Conservation (phyloP, 2,797 vertebrate genomes). For the Coilia nasus region DNA sequence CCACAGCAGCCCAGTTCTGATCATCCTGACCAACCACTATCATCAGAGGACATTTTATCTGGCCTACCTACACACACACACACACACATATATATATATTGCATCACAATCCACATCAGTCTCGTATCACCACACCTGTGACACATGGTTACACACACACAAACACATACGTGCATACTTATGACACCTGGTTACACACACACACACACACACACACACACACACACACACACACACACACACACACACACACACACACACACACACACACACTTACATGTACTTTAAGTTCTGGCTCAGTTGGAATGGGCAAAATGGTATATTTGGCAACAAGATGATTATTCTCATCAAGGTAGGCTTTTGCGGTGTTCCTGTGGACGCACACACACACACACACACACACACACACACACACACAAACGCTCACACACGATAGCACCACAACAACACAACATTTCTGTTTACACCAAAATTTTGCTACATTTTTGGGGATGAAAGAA, state of each 20-base stretch:
- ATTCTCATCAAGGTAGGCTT: conserved; percentile 51
- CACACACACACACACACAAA: not conserved
- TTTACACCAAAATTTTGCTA: no score
- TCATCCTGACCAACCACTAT: conserved; percentile 71
- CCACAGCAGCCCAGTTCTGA: conserved; percentile 64
- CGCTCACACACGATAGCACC: not conserved
- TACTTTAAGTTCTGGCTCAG: conserved; percentile 46
- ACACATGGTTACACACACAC: no score
- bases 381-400: not conserved
- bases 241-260: not conserved
- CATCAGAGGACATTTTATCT: conserved; percentile 69
- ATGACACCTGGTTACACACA: no score
- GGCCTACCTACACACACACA: conserved; percentile 60
- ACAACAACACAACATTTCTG: no score
- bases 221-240: not conserved
- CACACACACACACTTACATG: conserved; percentile 59
- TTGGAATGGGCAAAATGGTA: conserved; percentile 45
- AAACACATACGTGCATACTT: no score
- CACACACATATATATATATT: not conserved
- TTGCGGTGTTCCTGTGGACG: conserved; percentile 33
- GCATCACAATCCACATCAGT: not conserved
- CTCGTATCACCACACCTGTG: not conserved
- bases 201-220: not conserved
- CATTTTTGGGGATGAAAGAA: no score
- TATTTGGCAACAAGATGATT: conserved; percentile 58